Evolutionary conservation across 2,797 vertebrate species (phyloP).

Genomic region (Thripadectes ignobilis): DNA sequence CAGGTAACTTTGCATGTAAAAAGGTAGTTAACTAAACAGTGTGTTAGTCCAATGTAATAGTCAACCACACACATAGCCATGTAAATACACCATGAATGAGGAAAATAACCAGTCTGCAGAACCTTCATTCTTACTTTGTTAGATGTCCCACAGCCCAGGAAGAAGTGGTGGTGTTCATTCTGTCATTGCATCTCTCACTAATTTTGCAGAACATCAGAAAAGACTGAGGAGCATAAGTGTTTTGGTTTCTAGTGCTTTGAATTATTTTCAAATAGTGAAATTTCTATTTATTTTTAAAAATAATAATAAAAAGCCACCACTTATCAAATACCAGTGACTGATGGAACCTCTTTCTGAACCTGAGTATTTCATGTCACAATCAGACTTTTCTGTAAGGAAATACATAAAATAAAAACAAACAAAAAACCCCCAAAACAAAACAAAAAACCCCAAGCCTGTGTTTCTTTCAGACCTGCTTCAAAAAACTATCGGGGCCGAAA

Average conservation of each 20-base stretch:
- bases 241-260: neutral
- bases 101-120: neutral
- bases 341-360: neutral
- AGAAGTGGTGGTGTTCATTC: neutral
- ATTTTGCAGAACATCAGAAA: neutral
- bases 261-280: neutral
- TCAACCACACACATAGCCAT: neutral
- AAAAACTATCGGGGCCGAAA: neutral
- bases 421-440: neutral
- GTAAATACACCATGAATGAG: neutral
- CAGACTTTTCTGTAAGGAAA: neutral
- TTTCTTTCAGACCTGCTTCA: neutral
- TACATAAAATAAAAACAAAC: neutral
- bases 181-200: neutral
- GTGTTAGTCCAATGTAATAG: neutral
- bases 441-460: neutral
- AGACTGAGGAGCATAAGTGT: neutral
- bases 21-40: neutral
- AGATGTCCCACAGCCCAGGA: fast-evolving
- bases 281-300: neutral
- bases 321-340: neutral
- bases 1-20: neutral
- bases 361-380: neutral
- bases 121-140: neutral
- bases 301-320: fast-evolving